A percentile compares a stretch with the other conserved stretches of the same genome.
These are phyloP conservation scores for Chelonus formosanus DNA, from an alignment of 2,888 invertebrate species.

Conservation along the genomic window DNA sequence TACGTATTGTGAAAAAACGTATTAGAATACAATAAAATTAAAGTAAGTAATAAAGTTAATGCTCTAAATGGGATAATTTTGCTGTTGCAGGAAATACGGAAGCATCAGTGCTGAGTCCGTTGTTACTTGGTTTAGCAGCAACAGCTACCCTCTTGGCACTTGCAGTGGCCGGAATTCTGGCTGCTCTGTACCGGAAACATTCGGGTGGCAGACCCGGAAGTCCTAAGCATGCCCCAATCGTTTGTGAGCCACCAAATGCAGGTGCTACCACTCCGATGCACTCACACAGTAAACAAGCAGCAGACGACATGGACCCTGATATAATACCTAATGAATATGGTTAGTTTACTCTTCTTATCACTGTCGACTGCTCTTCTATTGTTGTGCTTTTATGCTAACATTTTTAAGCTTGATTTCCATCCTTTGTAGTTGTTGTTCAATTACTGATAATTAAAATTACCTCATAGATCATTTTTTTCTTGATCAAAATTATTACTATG, in stretches of 20 bases:
- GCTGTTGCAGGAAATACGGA: slow-evolving; percentile 51
- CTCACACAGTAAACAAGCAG: slow-evolving; percentile 68
- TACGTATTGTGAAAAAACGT: too few relatives aligned
- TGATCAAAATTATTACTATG: too few relatives aligned
- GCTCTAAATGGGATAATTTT: not conserved
- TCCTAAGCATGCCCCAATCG: slow-evolving; percentile 61
- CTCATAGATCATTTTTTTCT: too few relatives aligned
- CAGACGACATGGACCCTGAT: slow-evolving; percentile 84
- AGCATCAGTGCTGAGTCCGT: slow-evolving; percentile 71
- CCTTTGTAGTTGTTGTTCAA: too few relatives aligned
- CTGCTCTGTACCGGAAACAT: slow-evolving; percentile 73
- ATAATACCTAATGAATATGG: slow-evolving; percentile 90
- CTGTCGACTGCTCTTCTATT: too few relatives aligned
- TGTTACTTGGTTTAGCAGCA: slow-evolving; percentile 79
- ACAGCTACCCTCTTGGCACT: slow-evolving; percentile 80
- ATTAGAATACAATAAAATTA: too few relatives aligned
- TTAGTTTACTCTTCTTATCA: slow-evolving; percentile 64
- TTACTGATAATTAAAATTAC: too few relatives aligned
- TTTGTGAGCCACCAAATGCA: slow-evolving; percentile 61
- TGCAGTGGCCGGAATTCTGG: slow-evolving; percentile 79
- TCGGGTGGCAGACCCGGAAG: slow-evolving; percentile 57
- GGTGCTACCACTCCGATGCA: slow-evolving; percentile 63
- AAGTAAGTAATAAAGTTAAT: not conserved
- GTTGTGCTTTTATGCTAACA: slow-evolving; percentile 3
- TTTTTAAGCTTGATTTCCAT: not conserved